Evolutionary conservation across 1,140 invertebrate species (phyloP), one percentile per base, ranked within the genome.

Genomic region (Drosophila parvula): DNA sequence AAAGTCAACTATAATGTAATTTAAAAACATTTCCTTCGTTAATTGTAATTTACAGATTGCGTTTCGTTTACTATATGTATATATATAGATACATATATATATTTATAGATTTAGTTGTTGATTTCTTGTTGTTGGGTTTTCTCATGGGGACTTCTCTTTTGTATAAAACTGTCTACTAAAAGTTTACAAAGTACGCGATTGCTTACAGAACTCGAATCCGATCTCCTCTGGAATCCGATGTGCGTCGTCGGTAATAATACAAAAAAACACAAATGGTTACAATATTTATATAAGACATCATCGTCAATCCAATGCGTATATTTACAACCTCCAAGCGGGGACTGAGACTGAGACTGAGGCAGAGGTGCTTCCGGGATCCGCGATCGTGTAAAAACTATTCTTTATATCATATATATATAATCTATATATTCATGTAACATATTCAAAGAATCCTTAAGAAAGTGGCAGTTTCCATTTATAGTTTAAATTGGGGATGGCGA

Each of bases 261-360:
- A 59, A 79, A 59, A 79, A 82, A 83, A 84, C 73, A 85, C 75
- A 75, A 81, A 64, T 28, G 76, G 36, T 86, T 76, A 86, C 82
- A 86, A 86, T 86, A 86, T 78, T 88, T 81, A 86, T 86, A 85
- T 81, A 86, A 69, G 64, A 74, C 40, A 68, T 50, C 27, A 6
- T 48, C 70, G n/a, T 30, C 55, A 43, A 38, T 36, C 50, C 50
- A 53, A 53, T 53, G 50, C 50, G 32, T 53, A 22, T 64, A 74
- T 76, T 45, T 76, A 76, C 70, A 74, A 74, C 67, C 68, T 41
- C 38, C 36, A 58, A 70, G 65, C 68, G 34, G 68, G 70, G 27
- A 38, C 55, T 60, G 56, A 45, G 51, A 55, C 40, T 36, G 18
- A 6, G 43, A 45, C 43, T 45, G 16, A 22, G 43, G 22, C 43